Conservation (phyloP, 2,113 vertebrate species). For the Apteryx mantelli region DNA sequence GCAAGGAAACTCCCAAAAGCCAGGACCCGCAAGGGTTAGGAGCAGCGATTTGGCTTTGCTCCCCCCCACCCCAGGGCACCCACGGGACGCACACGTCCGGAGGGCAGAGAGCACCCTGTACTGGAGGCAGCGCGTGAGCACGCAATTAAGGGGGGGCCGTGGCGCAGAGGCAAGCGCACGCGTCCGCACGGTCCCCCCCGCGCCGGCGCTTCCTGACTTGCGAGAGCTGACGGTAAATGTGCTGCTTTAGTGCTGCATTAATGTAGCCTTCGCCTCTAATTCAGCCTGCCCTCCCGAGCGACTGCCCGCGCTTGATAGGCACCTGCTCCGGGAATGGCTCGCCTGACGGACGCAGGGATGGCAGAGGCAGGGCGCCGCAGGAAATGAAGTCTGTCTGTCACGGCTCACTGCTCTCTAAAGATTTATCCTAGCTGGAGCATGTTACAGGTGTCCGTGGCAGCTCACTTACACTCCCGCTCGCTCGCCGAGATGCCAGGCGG, state of each 20-base stretch:
- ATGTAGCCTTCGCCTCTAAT: neutral
- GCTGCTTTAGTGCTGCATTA: neutral
- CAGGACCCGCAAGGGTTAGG: no score
- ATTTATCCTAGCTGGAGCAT: fast-evolving
- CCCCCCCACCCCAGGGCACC: no score
- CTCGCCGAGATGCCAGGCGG: fast-evolving
- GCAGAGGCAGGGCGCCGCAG: neutral
- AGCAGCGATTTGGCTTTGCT: no score
- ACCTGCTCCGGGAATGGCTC: neutral
- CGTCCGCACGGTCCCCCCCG: no score
- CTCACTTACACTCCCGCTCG: no score
- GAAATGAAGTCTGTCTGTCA: neutral
- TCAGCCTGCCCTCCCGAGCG: neutral
- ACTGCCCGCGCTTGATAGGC: neutral
- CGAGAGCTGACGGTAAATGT: neutral
- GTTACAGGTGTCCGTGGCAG: neutral
- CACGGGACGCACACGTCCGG: no score
- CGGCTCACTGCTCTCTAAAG: neutral
- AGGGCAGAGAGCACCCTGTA: no score
- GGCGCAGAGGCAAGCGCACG: no score
- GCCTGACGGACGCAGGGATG: neutral
- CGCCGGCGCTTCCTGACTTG: neutral
- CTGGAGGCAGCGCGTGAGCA: neutral
- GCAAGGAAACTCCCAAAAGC: no score
- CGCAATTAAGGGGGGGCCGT: no score